These are phyloP conservation scores for Digitonthophagus gazella DNA, from an alignment of 2,888 invertebrate genomes.

Conservation along the genomic window DNA sequence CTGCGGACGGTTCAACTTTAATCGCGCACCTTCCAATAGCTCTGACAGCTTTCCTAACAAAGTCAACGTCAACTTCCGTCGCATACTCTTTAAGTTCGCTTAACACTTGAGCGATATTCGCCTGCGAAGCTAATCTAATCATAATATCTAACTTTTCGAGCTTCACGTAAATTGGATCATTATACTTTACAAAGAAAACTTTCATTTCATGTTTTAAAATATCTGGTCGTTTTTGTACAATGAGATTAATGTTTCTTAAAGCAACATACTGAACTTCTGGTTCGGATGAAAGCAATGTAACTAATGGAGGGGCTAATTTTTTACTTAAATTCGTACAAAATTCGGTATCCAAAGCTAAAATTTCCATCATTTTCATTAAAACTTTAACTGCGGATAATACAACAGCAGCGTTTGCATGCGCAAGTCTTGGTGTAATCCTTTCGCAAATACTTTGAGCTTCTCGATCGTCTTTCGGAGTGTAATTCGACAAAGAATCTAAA, in stretches of 20 bases:
- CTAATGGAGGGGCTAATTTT: conserved; percentile 97
- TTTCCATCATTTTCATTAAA: conserved; percentile 97
- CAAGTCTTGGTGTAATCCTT: conserved; percentile 92
- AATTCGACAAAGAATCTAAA: conserved; percentile 94
- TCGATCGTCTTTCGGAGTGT: conserved; percentile 93
- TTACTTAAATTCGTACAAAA: conserved; percentile 92
- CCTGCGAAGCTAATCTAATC: conserved; percentile 97
- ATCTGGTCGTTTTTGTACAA: conserved; percentile 98
- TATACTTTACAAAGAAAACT: conserved; percentile 99
- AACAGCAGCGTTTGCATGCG: conserved; percentile 99
- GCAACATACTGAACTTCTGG: conserved; percentile 99
- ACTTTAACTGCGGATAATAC: conserved; percentile 97
- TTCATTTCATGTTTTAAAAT: conserved; percentile 99
- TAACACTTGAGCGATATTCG: conserved; percentile 96
- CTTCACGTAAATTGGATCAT: conserved; percentile 99
- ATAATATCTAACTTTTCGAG: conserved; percentile 98
- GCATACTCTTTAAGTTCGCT: conserved; percentile 99
- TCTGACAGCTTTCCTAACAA: conserved; percentile 96
- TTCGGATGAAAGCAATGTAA: conserved; percentile 95
- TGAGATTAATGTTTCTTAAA: conserved; percentile 95
- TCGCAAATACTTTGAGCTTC: conserved; percentile 99
- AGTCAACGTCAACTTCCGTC: conserved; percentile 99
- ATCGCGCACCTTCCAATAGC: conserved; percentile 99
- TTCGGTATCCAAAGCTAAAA: conserved; percentile 90
- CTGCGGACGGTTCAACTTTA: conserved; percentile 96